Base-by-base conservation (phyloP, 53 echinoderm and acorn worm genomes). In the Crossaster papposus region DNA sequence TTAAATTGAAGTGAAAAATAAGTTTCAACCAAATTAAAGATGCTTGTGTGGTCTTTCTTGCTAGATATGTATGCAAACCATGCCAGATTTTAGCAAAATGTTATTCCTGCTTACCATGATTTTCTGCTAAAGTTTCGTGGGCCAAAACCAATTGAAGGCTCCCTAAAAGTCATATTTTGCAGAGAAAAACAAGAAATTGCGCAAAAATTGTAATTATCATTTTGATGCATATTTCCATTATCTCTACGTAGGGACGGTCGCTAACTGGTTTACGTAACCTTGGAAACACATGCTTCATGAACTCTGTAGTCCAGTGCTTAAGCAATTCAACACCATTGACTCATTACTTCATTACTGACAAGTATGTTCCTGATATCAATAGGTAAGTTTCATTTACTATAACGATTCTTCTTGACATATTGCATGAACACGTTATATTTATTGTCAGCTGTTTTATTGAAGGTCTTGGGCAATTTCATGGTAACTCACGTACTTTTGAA, bases 281-380 rank as follows among this genome's bases (percentile, higher is more conserved):
- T 68, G 98, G 98, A 18, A 97, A 97, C 77, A 97, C 98, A 18
- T 96, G 95, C 55, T 97, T 97, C 88, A 99, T 99, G 99, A 99
- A 96, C 90, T 96, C 96, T 23, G 96, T 99, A 64, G 92, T 99
- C 10, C 99, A 99, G 91, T 96, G 99, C 79, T 83, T 99, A 77
- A 94, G 94, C 75, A 95, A 93, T 74, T 92, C 96, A 30, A 91
- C 96, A 23, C 85, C 53, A 11, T 62, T 99, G 15, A 81, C 99
- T 3, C 86, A 92, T 36, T 99, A 99, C 92, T 99, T 99, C 91
- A 92, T 99, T 51, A 65, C 64, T 34, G 95, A 94, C 77, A 65
- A 85, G 26, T 99, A 99, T 75, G 54, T 93, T 54, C 15, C 14
- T 23, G 91, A 99, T 64, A 99, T 99, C 73, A 99, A 99, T 78